These are phyloP conservation scores for Myripristis jacobus DNA, from an alignment of 2,797 vertebrate genomes.

Conservation along the genomic window DNA sequence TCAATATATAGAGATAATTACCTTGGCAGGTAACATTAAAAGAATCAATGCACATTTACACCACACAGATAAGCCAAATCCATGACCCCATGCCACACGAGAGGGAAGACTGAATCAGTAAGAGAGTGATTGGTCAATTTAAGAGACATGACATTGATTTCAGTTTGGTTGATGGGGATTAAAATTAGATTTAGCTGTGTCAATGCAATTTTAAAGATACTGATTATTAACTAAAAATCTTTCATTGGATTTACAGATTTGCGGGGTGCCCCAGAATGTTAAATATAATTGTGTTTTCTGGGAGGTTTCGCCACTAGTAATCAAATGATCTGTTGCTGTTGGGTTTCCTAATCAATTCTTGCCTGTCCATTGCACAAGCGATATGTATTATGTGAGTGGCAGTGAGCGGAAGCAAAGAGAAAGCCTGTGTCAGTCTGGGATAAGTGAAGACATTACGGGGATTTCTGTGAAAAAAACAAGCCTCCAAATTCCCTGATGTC, in stretches of 20 bases:
- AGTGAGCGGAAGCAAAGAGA: neutral
- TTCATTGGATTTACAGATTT: constrained; percentile 55
- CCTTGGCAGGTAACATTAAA: neutral
- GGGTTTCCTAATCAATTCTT: constrained; percentile 67
- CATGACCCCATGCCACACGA: neutral
- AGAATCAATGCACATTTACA: neutral
- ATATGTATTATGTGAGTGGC: constrained; percentile 35
- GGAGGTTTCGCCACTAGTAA: constrained; percentile 46
- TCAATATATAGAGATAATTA: neutral
- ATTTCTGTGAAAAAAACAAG: constrained; percentile 42
- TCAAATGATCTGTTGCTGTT: constrained; percentile 60
- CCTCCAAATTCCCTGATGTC: constrained; percentile 59
- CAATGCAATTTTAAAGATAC: constrained; percentile 53
- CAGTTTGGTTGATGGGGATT: constrained; percentile 42
- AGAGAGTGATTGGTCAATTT: constrained; percentile 27
- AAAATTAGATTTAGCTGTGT: constrained; percentile 53
- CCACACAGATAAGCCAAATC: constrained; percentile 1
- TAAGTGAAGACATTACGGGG: constrained; percentile 64
- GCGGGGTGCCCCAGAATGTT: constrained; percentile 39
- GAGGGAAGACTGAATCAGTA: constrained; percentile 5
- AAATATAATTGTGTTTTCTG: constrained; percentile 61
- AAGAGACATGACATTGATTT: constrained; percentile 45
- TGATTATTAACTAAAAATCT: constrained; percentile 71
- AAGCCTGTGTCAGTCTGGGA: constrained; percentile 38
- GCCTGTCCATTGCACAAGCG: constrained; percentile 63